Conservation (phyloP, 2,797 vertebrate species). For the Sparus aurata region DNA sequence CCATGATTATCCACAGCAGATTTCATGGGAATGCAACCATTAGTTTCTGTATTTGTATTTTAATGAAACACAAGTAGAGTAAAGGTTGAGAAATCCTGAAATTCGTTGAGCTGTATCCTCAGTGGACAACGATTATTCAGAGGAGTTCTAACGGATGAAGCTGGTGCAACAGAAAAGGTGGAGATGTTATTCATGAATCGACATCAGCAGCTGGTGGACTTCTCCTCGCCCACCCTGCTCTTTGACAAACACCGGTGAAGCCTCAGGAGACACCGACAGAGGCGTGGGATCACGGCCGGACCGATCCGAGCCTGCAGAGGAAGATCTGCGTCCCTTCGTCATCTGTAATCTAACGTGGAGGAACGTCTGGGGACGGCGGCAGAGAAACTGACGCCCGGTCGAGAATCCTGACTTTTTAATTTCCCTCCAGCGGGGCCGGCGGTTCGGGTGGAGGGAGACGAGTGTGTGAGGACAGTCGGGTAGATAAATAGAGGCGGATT, state of each 20-base stretch:
- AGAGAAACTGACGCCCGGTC: neutral
- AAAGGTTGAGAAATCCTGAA: no score
- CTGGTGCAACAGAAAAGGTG: no score
- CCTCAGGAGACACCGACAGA: conserved; percentile 19
- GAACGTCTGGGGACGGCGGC: conserved; percentile 44
- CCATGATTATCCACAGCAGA: no score
- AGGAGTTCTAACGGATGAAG: no score
- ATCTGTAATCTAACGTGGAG: conserved; percentile 60
- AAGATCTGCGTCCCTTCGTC: conserved; percentile 67
- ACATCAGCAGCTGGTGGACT: neutral
- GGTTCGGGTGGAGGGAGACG: conserved; percentile 15
- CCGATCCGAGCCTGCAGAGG: conserved; percentile 17
- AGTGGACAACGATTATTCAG: no score
- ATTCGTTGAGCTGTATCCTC: no score
- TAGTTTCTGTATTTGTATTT: no score
- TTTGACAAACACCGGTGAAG: conserved; percentile 39
- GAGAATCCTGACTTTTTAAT: conserved; percentile 19
- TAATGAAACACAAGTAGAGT: no score
- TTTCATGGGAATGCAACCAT: no score
- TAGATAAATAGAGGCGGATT: conserved; percentile 70
- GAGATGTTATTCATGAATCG: no score
- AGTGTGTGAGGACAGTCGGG: conserved; percentile 20
- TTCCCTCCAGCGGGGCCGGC: conserved; percentile 42
- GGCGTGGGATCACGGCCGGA: conserved; percentile 34
- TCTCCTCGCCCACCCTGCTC: neutral